These are phyloP conservation scores for Entomyzon cyanotis DNA, from an alignment of 2,113 vertebrate genomes.

Conservation along the genomic window DNA sequence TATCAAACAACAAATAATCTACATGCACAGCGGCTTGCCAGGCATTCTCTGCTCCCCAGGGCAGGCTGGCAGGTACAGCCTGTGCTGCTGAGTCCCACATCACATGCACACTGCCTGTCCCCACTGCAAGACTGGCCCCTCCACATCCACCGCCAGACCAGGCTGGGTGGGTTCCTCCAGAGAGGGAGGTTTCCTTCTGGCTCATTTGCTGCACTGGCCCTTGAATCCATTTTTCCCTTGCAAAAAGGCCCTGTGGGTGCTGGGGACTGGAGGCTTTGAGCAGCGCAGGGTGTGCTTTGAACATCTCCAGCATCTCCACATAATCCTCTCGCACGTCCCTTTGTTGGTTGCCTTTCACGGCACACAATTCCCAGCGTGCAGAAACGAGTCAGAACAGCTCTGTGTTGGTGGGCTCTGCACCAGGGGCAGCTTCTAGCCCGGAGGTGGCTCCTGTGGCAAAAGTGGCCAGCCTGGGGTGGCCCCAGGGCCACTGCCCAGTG, in stretches of 20 bases:
- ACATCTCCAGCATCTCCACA: neutral
- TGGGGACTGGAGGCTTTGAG: neutral
- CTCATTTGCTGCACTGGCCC: neutral
- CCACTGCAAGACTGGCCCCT: neutral
- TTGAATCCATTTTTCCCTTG: neutral
- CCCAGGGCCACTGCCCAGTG: neutral
- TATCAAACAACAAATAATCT: slow-evolving; percentile 45
- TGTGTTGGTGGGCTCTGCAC: neutral
- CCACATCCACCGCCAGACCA: neutral
- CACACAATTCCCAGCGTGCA: neutral
- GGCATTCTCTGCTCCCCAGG: neutral
- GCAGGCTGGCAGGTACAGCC: neutral
- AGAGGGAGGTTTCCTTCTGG: neutral
- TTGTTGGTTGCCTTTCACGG: neutral
- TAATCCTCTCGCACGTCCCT: neutral
- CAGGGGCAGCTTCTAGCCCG: neutral
- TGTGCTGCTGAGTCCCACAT: neutral
- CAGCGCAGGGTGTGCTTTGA: neutral
- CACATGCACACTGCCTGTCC: neutral
- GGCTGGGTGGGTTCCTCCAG: neutral
- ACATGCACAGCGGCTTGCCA: neutral
- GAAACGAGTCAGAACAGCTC: neutral
- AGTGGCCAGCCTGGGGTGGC: neutral
- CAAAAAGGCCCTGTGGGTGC: neutral
- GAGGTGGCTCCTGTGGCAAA: neutral